Conservation (phyloP, 37 sponge, comb jelly and placozoan genomes). For the Amphimedon queenslandica region DNA sequence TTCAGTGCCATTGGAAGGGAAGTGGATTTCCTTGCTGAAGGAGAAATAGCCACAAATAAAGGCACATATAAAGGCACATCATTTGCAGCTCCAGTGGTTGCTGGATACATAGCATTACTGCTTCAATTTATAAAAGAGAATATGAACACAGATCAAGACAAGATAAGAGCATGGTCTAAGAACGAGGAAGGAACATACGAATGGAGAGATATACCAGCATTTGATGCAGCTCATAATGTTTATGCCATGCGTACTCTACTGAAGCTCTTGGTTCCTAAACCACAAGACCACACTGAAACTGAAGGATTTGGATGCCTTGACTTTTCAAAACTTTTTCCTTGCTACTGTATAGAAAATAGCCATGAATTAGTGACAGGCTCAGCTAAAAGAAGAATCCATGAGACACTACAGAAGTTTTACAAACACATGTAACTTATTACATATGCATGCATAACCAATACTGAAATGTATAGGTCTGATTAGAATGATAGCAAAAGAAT, state of each 20-base stretch:
- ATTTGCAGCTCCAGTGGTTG: neutral
- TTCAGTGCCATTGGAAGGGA: constrained; percentile 1
- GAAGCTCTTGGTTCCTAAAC: neutral
- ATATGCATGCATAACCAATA: no score
- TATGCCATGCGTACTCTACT: neutral
- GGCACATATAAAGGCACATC: neutral
- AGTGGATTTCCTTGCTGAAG: neutral
- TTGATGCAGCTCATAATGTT: neutral
- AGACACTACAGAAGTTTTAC: neutral
- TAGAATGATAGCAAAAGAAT: no score
- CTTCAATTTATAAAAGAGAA: neutral
- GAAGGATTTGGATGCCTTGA: neutral
- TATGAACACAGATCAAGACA: neutral
- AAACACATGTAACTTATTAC: no score
- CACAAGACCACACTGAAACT: neutral
- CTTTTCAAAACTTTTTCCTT: neutral
- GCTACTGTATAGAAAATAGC: neutral
- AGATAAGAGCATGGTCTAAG: neutral
- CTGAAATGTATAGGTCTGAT: no score
- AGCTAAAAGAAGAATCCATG: neutral
- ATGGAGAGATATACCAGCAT: neutral
- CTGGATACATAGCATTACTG: neutral
- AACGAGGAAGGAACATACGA: neutral
- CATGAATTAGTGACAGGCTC: neutral
- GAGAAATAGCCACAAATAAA: constrained; percentile 2